phyloP scores from a whole-genome alignment of 2,888 invertebrate species.

The Platerodrilus igneus region DNA sequence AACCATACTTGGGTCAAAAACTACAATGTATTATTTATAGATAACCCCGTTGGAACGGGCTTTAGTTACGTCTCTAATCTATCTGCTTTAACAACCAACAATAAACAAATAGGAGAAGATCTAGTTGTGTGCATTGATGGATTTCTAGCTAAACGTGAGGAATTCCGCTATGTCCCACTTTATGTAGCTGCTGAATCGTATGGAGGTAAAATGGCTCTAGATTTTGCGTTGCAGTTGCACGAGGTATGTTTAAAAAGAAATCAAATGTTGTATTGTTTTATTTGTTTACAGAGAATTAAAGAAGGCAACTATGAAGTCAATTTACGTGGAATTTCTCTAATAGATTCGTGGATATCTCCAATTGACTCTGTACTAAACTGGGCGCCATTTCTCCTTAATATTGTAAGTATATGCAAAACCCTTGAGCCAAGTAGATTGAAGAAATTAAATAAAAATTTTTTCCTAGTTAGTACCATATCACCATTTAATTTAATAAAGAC shows the following conservation, averaged over 20 bases:
- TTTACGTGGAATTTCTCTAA: conserved; percentile 74
- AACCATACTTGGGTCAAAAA: conserved; percentile 73
- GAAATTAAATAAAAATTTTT: no score
- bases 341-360: conserved; percentile 88
- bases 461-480: no score
- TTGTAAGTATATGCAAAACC: conserved; percentile 49
- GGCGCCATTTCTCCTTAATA: conserved; percentile 72
- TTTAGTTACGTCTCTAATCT: conserved; percentile 69
- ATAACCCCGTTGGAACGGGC: conserved; percentile 84
- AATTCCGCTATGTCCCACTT: conserved; percentile 53
- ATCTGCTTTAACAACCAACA: conserved; percentile 51
- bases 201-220: conserved; percentile 58
- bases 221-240: conserved; percentile 15
- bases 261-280: not conserved
- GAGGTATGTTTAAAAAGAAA: conserved; percentile 28
- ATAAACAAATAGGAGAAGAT: conserved; percentile 58
- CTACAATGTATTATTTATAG: conserved; percentile 78
- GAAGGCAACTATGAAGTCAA: conserved; percentile 51
- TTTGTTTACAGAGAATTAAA: conserved; percentile 25
- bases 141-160: conserved; percentile 50
- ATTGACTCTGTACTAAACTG: conserved; percentile 79
- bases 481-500: no score
- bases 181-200: conserved; percentile 63
- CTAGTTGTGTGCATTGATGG: conserved; percentile 50
- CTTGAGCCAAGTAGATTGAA: no score